A percentile compares a stretch with the other conserved stretches of the same genome.
phyloP scores from a whole-genome alignment of 2,113 vertebrate species.

The Leucopsar rothschildi region DNA sequence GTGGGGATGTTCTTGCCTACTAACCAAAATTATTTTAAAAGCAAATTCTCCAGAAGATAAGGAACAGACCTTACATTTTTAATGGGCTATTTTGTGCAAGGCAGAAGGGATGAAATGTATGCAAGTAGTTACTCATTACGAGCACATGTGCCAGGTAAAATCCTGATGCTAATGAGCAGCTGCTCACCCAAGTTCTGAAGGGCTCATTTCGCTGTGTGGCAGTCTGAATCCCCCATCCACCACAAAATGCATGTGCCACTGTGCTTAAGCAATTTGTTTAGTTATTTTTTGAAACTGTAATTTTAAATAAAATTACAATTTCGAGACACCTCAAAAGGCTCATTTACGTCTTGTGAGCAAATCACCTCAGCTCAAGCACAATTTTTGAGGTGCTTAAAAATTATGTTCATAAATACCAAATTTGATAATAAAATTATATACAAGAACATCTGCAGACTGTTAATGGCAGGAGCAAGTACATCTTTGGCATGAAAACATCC shows the following conservation, averaged over 20 bases:
- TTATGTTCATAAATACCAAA: background rate
- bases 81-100: background rate
- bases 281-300: background rate
- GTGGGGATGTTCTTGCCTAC: background rate
- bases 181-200: background rate
- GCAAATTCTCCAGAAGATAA: background rate
- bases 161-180: constrained; percentile 23
- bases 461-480: background rate
- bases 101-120: constrained; percentile 28
- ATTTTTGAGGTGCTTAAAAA: background rate
- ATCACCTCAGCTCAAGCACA: background rate
- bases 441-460: background rate
- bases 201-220: background rate
- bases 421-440: background rate
- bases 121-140: background rate
- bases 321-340: background rate
- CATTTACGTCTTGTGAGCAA: background rate
- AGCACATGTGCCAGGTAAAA: constrained; percentile 32
- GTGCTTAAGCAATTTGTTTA: background rate
- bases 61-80: background rate
- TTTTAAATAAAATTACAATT: background rate
- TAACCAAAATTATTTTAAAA: constrained; percentile 28
- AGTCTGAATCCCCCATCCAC: background rate
- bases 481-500: background rate
- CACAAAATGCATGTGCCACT: background rate